These are phyloP conservation scores for Pogonognathellus flavescens DNA, from an alignment of 1,140 invertebrate genomes.

Conservation along the genomic window DNA sequence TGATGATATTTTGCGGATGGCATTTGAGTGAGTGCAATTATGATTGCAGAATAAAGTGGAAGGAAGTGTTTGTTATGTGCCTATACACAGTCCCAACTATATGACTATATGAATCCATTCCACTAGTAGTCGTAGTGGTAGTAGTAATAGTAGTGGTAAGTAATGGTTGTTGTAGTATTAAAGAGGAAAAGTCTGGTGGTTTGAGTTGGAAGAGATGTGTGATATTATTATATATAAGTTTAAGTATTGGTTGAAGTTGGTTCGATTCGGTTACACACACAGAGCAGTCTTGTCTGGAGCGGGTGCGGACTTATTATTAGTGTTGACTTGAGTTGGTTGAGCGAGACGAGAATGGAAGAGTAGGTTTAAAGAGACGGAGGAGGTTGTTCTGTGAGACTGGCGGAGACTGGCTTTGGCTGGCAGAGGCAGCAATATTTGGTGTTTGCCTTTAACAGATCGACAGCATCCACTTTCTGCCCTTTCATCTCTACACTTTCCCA, in stretches of 20 bases:
- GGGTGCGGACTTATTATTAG: not conserved
- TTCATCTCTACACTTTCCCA: constrained; percentile 64
- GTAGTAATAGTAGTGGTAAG: no score
- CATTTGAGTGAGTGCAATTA: constrained; percentile 54
- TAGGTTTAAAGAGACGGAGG: not conserved
- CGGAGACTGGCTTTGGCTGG: constrained; percentile 10
- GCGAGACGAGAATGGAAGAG: not conserved
- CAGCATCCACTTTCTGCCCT: constrained; percentile 65
- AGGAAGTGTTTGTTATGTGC: constrained; percentile 4
- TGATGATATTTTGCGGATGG: constrained; percentile 55
- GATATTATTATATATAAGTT: not conserved
- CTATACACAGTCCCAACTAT: no score
- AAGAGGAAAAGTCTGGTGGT: no score
- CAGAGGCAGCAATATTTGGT: constrained; percentile 55
- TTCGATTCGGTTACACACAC: not conserved
- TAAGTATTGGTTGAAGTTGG: not conserved
- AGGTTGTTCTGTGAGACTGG: not conserved
- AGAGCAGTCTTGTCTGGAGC: no score
- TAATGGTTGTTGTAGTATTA: no score
- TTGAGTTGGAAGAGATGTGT: no score
- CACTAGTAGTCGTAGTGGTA: no score
- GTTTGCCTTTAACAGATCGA: constrained; percentile 61
- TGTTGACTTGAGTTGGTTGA: constrained; percentile 30
- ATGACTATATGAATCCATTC: no score
- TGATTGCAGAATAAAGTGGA: constrained; percentile 53